Percentiles rank a stretch among this genome's conserved stretches.
Conservation (phyloP, 2,113 vertebrate species). For the Nothocercus julius region DNA sequence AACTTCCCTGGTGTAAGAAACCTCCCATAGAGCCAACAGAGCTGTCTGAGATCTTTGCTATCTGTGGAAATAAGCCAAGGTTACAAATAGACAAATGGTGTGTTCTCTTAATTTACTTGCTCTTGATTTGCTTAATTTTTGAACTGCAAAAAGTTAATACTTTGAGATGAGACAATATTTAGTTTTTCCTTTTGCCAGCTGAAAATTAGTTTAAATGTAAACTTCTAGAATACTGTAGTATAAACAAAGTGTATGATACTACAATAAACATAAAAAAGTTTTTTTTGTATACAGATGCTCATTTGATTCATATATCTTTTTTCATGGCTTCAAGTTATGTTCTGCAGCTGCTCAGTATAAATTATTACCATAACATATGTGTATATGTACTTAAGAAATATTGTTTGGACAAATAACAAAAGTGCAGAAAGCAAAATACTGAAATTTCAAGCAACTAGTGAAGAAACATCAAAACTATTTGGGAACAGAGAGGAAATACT, state of each 20-base stretch:
- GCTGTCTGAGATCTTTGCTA: rapidly evolving
- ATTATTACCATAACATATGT: neutral
- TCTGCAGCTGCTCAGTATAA: neutral
- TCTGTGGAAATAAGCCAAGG: neutral
- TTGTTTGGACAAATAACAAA: neutral
- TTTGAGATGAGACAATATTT: neutral
- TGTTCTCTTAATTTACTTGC: neutral
- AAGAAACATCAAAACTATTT: neutral
- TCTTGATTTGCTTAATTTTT: neutral
- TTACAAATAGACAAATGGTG: neutral
- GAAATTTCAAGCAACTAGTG: neutral
- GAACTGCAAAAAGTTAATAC: neutral
- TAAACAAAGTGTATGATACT: neutral
- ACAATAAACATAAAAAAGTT: neutral
- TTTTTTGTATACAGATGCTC: neutral
- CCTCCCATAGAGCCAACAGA: no score
- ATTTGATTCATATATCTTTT: neutral
- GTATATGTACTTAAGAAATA: neutral
- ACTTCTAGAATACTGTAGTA: neutral
- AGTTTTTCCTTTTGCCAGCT: neutral
- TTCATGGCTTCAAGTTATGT: neutral
- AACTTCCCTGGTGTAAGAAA: no score
- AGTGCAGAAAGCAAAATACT: no score
- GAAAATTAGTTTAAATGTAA: neutral
- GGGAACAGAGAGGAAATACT: neutral